Evolutionary conservation across 2,797 vertebrate genomes (phyloP).

Genomic region (Manis javanica): DNA sequence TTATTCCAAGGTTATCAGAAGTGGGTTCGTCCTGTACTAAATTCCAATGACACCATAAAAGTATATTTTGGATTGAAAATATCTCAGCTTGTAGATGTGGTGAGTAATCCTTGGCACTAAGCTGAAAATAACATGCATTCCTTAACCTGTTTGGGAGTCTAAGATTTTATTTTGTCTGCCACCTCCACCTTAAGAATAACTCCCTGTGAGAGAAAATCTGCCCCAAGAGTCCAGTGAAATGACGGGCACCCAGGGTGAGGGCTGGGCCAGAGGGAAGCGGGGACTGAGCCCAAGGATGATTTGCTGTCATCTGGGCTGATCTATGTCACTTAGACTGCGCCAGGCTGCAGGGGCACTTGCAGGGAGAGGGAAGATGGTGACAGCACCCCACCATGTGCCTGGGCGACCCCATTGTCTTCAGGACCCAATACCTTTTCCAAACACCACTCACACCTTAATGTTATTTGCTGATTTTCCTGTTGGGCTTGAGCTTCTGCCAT

Average conservation of each 20-base stretch:
- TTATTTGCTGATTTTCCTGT: not conserved
- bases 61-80: constrained; percentile 98
- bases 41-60: constrained; percentile 93
- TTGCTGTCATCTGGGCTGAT: fast-evolving
- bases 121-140: not conserved
- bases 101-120: constrained; percentile 83
- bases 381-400: fast-evolving
- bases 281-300: not conserved
- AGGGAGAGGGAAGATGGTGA: fast-evolving
- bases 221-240: not conserved
- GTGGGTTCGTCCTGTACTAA: constrained; percentile 95
- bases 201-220: not conserved
- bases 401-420: fast-evolving
- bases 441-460: fast-evolving
- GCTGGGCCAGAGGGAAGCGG: not conserved
- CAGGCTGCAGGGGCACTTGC: no score
- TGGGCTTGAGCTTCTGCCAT: not conserved
- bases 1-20: constrained; percentile 96
- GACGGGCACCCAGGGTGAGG: not conserved
- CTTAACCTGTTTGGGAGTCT: not conserved
- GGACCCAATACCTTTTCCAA: not conserved
- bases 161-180: not conserved
- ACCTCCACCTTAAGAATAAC: constrained; percentile 55
- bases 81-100: constrained; percentile 98
- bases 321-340: no score